phyloP scores from a whole-genome alignment of 2,888 invertebrate species.

The Thera britannica region DNA sequence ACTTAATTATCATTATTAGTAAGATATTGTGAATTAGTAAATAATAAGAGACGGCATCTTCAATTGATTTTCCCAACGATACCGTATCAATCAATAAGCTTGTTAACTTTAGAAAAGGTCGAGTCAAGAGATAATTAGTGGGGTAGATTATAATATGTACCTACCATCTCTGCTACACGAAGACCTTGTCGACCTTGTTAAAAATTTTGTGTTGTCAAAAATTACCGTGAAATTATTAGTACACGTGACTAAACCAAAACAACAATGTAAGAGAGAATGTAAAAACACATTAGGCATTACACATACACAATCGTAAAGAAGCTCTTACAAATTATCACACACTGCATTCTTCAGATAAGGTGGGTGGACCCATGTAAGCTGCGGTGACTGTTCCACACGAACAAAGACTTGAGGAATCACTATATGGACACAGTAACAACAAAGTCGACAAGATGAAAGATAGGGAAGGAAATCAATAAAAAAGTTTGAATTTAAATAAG shows the following conservation, averaged over 20 bases:
- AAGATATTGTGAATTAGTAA: not conserved
- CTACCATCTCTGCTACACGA: not conserved
- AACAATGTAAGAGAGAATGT: conserved; percentile 32
- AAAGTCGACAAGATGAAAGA: conserved; percentile 43
- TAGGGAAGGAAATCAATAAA: conserved; percentile 54
- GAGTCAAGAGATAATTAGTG: not conserved
- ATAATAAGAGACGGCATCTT: not conserved
- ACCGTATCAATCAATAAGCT: not conserved
- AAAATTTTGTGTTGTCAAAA: conserved; percentile 29
- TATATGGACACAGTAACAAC: conserved; percentile 49
- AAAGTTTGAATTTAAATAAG: conserved; percentile 40
- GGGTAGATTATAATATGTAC: not conserved
- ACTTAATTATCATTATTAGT: not conserved
- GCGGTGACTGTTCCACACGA: conserved; percentile 57
- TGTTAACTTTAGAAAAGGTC: not conserved
- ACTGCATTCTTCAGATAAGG: conserved; percentile 74
- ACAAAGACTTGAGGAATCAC: conserved; percentile 61
- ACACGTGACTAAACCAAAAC: conserved; percentile 22
- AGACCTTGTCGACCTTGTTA: not conserved
- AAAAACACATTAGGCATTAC: conserved; percentile 54
- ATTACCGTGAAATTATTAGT: conserved; percentile 12
- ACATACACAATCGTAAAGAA: conserved; percentile 49
- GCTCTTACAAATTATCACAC: conserved; percentile 61
- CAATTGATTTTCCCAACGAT: not conserved
- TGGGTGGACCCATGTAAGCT: conserved; percentile 56